Evolutionary conservation across 2,888 invertebrate species (phyloP), one percentile per base, ranked within the genome.

Genomic region (Tanytarsus gracilentus): DNA sequence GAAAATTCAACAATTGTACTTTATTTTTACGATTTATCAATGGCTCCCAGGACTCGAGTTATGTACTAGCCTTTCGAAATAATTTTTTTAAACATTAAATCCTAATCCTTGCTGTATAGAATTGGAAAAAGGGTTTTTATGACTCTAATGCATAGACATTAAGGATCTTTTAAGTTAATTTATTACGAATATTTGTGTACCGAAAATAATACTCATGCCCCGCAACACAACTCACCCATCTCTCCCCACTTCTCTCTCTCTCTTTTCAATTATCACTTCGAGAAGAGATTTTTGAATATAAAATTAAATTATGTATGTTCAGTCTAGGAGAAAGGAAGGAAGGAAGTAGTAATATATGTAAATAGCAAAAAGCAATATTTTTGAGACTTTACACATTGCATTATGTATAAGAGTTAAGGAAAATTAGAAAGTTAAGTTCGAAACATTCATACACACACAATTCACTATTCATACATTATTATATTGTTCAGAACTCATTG

Each of bases 321-420:
- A n/a, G n/a, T n/a, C n/a, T n/a, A n/a, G n/a, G n/a, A n/a, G 11
- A n/a, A 33, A 33, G 14, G 11, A 36, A n/a, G 36, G 36, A 36
- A 14, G 36, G n/a, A 36, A 14, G 36, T 36, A 36, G 16, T 36
- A 16, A 8, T 44, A 18, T 33, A 44, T 33, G 33, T 53, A 33
- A 21, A 53, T 21, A 53, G 18, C 23, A 53, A 11, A n/a, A 53
- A 53, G 53, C 53, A 53, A 53, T 53, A 53, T 53, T 53, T 52
- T 53, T 30, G 33, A 36, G 33, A 53, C 5, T 33, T 29, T 51
- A 51, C 51, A 51, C n/a, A n/a, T n/a, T 4, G 11, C n/a, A 11
- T 33, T 33, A 33, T 9, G n/a, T 33, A 11, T 4, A 11, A 33
- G n/a, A n/a, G 9, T 33, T 33, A 2, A 33, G 3, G 11, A 33